Evolutionary conservation across 2,113 vertebrate species (phyloP).

Genomic region (Baryphthengus martii): DNA sequence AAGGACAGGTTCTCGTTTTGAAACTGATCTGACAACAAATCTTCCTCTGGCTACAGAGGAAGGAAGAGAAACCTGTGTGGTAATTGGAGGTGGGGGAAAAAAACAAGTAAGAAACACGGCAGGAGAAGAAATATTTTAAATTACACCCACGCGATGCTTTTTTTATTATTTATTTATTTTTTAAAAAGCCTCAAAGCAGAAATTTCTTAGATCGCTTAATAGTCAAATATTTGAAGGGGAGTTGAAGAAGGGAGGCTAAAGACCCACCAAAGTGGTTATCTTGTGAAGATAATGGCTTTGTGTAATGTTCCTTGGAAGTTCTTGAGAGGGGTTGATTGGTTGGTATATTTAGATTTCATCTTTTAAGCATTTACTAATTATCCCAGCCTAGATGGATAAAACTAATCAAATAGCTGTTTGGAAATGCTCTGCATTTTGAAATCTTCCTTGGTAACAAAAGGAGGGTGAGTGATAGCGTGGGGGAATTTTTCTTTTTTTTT

Average conservation of each 20-base stretch:
- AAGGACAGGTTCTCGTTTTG: background rate
- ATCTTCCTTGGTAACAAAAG: constrained; percentile 24
- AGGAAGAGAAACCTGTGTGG: background rate
- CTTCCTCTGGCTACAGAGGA: background rate
- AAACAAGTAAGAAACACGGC: background rate
- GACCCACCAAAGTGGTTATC: constrained; percentile 27
- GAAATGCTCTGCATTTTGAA: constrained; percentile 59
- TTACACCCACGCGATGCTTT: background rate
- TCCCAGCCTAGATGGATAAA: constrained; percentile 41
- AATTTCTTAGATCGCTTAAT: background rate
- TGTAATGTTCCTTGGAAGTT: constrained; percentile 51
- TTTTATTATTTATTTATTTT: background rate
- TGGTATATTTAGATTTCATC: constrained; percentile 73
- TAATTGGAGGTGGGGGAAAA: background rate
- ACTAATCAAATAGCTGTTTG: constrained; percentile 66
- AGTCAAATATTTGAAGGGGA: background rate
- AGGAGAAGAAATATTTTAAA: background rate
- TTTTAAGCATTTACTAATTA: constrained; percentile 73
- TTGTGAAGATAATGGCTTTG: constrained; percentile 54
- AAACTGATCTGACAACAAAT: background rate
- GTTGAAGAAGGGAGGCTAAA: background rate
- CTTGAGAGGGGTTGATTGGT: constrained; percentile 59
- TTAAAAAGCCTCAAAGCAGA: too few species aligned
- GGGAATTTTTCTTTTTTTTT: background rate
- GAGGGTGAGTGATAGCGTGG: background rate